These are phyloP conservation scores for Argyrosomus japonicus DNA, from an alignment of 2,113 vertebrate species.

Conservation along the genomic window DNA sequence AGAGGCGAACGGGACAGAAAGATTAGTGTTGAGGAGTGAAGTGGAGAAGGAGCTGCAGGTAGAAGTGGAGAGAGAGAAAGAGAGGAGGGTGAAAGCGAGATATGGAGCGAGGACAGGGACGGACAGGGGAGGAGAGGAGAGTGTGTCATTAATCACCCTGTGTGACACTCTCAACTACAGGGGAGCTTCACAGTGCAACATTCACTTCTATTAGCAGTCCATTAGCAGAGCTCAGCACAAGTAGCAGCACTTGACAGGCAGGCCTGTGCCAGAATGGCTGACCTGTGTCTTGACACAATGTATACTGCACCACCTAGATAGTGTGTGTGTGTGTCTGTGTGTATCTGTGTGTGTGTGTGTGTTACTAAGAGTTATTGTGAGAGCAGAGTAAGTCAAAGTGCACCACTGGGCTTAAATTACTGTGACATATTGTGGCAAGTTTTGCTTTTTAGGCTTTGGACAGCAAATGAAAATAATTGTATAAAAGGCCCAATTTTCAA, in stretches of 20 bases:
- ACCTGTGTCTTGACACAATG: conserved; percentile 65
- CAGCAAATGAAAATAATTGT: conserved; percentile 72
- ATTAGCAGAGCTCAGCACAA: conserved; percentile 84
- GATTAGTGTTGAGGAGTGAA: conserved; percentile 48
- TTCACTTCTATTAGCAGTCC: conserved; percentile 85
- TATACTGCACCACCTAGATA: conserved; percentile 57
- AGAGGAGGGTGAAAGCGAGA: conserved; percentile 46
- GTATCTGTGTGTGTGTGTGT: background rate
- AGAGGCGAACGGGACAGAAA: conserved; percentile 46
- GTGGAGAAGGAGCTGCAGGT: conserved; percentile 32
- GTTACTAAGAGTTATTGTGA: conserved; percentile 15
- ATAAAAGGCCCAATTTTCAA: conserved; percentile 53
- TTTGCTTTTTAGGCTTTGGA: conserved; percentile 46
- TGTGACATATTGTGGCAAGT: conserved; percentile 39
- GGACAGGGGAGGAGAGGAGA: conserved; percentile 65
- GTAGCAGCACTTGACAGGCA: conserved; percentile 80
- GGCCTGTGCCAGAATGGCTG: conserved; percentile 72
- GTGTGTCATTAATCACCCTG: conserved; percentile 84
- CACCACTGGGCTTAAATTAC: conserved; percentile 37
- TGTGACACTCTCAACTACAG: conserved; percentile 78
- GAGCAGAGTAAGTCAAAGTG: conserved; percentile 48
- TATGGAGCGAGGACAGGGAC: conserved; percentile 65
- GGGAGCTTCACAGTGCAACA: conserved; percentile 79
- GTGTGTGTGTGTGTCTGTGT: conserved; percentile 11
- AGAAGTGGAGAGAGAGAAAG: conserved; percentile 19